Evolutionary conservation across 2,797 vertebrate genomes (phyloP), one percentile per base, ranked within the genome.

Genomic region (Sciurus vulgaris): DNA sequence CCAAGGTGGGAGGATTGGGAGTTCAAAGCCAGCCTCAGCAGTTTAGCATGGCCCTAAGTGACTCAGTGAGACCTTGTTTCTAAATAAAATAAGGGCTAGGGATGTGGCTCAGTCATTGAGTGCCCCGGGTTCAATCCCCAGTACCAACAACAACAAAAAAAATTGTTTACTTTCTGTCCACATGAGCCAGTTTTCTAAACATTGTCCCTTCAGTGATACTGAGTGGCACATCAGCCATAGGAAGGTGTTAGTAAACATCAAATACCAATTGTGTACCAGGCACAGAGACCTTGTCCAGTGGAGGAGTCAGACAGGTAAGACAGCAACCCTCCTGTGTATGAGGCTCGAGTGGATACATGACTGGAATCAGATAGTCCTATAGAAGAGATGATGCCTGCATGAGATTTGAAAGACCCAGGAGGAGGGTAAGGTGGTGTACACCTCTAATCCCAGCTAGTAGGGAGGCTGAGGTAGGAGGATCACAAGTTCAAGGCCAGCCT

Each of bases 81-180:
- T 51, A 51, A 51, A 51, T 51, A 51, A 51, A 51, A 17, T 51
- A 51, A 51, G 51, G 14, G 51, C 51, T 51, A 14, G 14, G 14
- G 15, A 51, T 51, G 51, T 51, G 51, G 51, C 14, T 51, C 51
- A 51, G 14, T 51, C 3, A 14, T 51, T 51, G 15, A 51, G 5
- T 15, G 51, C 51, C 51, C 51, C 51, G 51, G 51, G 51, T 51
- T 51, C 14, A 51, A 51, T 51, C 51, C 5, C 51, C 15, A 51
- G 51, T 51, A 13, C 51, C 51, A 51, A 51, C 14, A 18, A 44
- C 4, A 44, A 44, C 49, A 28, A 44, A 33, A 89, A 70, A 51
- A 91, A 89, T 84, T 84, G 17, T 93, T 94, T 89, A 44, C 41
- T 83, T 74, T 83, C 28, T n/a, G 18, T 28, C 28, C 8, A 18